Percentiles rank a stretch among this genome's conserved stretches.
These are phyloP conservation scores for Oreochromis aureus DNA, from an alignment of 2,113 vertebrate genomes.

Conservation along the genomic window DNA sequence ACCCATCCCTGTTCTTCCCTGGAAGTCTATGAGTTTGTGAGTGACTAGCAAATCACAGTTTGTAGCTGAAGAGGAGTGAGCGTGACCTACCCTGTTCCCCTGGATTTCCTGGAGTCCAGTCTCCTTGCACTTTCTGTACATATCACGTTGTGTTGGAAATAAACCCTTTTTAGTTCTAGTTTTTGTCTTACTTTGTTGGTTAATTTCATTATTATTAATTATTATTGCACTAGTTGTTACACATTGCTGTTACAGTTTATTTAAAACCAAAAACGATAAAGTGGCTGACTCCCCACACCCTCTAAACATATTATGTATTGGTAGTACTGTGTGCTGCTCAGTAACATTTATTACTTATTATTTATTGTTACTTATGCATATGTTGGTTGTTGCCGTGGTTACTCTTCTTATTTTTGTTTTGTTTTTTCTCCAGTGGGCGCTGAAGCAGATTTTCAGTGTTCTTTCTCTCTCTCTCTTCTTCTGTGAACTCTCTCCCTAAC, in stretches of 20 bases:
- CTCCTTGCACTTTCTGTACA: not conserved
- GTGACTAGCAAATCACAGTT: not conserved
- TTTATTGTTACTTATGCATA: not conserved
- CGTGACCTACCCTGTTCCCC: not conserved
- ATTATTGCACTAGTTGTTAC: not conserved
- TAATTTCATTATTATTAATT: not conserved
- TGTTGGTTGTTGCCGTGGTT: not conserved
- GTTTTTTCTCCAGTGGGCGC: not conserved
- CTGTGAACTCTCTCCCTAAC: not conserved
- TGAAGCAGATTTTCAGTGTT: not conserved
- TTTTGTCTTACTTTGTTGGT: not conserved
- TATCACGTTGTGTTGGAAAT: not conserved
- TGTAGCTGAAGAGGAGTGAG: not conserved
- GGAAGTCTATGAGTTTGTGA: not conserved
- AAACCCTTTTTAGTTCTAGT: not conserved
- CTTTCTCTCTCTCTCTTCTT: not conserved
- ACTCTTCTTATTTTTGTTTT: not conserved
- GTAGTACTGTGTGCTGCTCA: too few relatives aligned
- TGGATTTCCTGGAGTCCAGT: not conserved
- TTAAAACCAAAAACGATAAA: not conserved
- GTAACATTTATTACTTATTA: too few relatives aligned
- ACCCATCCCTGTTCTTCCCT: not conserved
- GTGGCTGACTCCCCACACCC: not conserved
- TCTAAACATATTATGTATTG: not conserved
- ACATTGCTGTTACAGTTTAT: not conserved